phyloP scores from a whole-genome alignment of 2,113 vertebrate genomes.

The Chamaea fasciata region DNA sequence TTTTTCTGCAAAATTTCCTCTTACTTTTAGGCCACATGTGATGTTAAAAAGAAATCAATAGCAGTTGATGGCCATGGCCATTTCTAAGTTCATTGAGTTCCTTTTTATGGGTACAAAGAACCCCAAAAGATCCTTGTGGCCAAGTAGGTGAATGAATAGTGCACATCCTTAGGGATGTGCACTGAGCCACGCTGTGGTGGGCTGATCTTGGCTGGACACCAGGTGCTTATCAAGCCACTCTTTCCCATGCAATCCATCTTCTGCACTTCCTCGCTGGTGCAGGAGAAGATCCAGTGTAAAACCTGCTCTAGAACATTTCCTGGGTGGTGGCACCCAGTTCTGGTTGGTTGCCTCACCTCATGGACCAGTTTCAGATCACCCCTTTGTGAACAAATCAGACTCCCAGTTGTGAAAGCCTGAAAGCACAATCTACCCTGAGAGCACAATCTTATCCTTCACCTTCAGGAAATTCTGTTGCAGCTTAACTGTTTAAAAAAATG shows the following conservation, averaged over 20 bases:
- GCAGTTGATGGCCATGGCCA: not conserved
- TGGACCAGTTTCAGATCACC: not conserved
- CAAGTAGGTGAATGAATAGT: not conserved
- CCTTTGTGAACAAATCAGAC: not conserved
- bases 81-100: not conserved
- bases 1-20: not conserved
- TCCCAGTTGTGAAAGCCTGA: not conserved
- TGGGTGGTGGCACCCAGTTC: not conserved
- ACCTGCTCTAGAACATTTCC: not conserved
- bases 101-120: not conserved
- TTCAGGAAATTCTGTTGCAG: not conserved
- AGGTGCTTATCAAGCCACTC: not conserved
- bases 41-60: not conserved
- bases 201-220: not conserved
- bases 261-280: not conserved
- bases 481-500: constrained; percentile 5
- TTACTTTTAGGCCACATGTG: not conserved
- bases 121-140: not conserved
- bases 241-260: not conserved
- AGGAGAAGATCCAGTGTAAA: not conserved
- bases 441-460: not conserved
- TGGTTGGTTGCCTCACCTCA: not conserved
- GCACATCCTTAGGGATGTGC: not conserved
- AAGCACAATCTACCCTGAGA: not conserved
- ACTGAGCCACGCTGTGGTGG: not conserved